Evolutionary conservation across 35 echinoderm and acorn worm species (phyloP).

Genomic region (Anneissia japonica): DNA sequence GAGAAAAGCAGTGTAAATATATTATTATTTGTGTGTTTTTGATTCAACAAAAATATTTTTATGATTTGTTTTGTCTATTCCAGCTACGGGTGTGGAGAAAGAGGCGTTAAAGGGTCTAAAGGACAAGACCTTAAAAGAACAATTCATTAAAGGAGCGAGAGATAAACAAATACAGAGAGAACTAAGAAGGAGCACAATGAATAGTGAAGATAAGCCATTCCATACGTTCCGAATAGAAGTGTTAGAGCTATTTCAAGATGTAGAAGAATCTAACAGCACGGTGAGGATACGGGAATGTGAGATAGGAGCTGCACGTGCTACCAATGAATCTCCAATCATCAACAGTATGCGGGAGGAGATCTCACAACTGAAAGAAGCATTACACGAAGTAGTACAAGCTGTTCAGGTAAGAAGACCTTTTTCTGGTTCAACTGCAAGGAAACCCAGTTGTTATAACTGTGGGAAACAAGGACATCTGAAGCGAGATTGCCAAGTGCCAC

Average conservation of each 20-base stretch:
- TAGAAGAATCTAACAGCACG: not conserved
- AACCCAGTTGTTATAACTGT: not conserved
- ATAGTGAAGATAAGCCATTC: not conserved
- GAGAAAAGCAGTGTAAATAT: no score
- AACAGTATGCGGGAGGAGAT: not conserved
- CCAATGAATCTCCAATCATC: no score
- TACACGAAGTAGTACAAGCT: not conserved
- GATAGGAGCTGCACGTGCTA: no score
- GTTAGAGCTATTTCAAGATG: not conserved
- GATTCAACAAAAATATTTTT: no score
- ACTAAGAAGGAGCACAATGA: not conserved
- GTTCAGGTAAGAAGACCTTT: no score
- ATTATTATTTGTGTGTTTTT: no score
- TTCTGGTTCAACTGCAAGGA: no score
- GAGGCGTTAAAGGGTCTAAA: not conserved
- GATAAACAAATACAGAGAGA: slow-evolving; percentile 10
- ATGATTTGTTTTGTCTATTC: no score
- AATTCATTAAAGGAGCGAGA: slow-evolving; percentile 1
- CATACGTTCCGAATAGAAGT: not conserved
- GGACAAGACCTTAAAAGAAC: not conserved
- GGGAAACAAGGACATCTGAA: not conserved
- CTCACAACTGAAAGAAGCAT: not conserved
- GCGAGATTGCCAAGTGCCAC: not conserved
- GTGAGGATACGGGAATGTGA: not conserved
- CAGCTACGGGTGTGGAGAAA: no score